These are phyloP conservation scores for Oscheius myriophilus DNA, from an alignment of 2,888 invertebrate genomes.

Conservation along the genomic window DNA sequence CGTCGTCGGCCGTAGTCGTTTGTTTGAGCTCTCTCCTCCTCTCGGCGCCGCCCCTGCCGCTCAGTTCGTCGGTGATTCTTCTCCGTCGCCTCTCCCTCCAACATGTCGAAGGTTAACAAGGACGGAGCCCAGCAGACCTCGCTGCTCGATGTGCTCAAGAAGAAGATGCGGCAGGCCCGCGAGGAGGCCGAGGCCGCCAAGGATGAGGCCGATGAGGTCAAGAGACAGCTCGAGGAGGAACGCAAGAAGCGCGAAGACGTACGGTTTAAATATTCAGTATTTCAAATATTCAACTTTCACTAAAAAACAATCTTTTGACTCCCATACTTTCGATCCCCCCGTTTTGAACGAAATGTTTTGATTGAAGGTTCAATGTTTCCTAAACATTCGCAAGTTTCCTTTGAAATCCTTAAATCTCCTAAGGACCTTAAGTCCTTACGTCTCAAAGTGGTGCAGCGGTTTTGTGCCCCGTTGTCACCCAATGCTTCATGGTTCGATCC, in stretches of 20 bases:
- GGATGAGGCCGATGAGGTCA: slow-evolving; percentile 95
- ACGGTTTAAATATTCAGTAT: slow-evolving; percentile 74
- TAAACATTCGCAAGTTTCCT: no score
- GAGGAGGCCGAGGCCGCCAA: slow-evolving; percentile 98
- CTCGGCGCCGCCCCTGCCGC: slow-evolving; percentile 23
- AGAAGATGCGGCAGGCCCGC: slow-evolving; percentile 98
- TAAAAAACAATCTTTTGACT: no score
- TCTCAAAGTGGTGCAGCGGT: no score
- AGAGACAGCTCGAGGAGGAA: slow-evolving; percentile 93
- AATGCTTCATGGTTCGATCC: no score
- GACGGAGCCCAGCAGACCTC: slow-evolving; percentile 71
- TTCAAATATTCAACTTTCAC: no score
- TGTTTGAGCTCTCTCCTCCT: slow-evolving; percentile 29
- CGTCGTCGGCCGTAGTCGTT: slow-evolving; percentile 7
- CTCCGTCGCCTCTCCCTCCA: slow-evolving; percentile 10
- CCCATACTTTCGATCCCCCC: neutral
- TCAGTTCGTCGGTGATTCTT: slow-evolving; percentile 11
- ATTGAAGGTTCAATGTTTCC: no score
- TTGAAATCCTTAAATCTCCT: no score
- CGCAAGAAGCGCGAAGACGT: slow-evolving; percentile 97
- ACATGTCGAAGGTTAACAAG: slow-evolving; percentile 69
- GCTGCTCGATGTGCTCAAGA: slow-evolving; percentile 94
- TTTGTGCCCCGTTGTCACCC: no score
- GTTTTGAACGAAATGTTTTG: no score
- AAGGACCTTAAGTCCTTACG: no score